A percentile compares a stretch with the other conserved stretches of the same genome.
Evolutionary conservation across 2,888 invertebrate genomes (phyloP).

Genomic region (Athalia rosae): DNA sequence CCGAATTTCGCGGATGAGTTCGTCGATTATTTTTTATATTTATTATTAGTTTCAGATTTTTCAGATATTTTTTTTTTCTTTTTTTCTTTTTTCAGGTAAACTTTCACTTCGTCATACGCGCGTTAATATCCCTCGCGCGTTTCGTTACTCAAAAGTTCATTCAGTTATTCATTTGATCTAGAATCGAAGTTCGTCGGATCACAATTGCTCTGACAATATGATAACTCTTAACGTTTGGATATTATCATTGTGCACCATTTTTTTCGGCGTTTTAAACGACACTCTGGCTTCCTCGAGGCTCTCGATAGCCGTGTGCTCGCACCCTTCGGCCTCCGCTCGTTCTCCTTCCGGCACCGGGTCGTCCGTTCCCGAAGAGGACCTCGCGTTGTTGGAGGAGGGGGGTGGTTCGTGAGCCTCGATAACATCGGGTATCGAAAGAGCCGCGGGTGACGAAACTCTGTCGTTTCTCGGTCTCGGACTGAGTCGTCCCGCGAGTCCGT

Average conservation of each 20-base stretch:
- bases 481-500: conserved; percentile 56
- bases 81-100: not conserved
- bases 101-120: conserved; percentile 6
- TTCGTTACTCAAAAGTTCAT: not conserved
- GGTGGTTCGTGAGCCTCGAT: conserved; percentile 61
- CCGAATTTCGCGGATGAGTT: not conserved
- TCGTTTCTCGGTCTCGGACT: conserved; percentile 57
- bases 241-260: conserved; percentile 67
- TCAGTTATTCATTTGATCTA: not conserved
- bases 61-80: not conserved
- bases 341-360: conserved; percentile 62
- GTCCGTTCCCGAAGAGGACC: conserved; percentile 28
- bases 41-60: not conserved
- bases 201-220: conserved; percentile 71
- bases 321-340: conserved; percentile 70
- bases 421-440: conserved; percentile 61
- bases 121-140: not conserved
- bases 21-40: not conserved
- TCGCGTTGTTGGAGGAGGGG: conserved; percentile 15
- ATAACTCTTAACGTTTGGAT: conserved; percentile 70
- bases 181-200: conserved; percentile 53
- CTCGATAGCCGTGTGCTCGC: conserved; percentile 66
- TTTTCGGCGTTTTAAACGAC: conserved; percentile 58
- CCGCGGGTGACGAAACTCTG: conserved; percentile 18
- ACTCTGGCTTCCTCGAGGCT: conserved; percentile 61